Evolutionary conservation across 2,888 invertebrate species (phyloP).

Genomic region (Teleogryllus oceanicus): DNA sequence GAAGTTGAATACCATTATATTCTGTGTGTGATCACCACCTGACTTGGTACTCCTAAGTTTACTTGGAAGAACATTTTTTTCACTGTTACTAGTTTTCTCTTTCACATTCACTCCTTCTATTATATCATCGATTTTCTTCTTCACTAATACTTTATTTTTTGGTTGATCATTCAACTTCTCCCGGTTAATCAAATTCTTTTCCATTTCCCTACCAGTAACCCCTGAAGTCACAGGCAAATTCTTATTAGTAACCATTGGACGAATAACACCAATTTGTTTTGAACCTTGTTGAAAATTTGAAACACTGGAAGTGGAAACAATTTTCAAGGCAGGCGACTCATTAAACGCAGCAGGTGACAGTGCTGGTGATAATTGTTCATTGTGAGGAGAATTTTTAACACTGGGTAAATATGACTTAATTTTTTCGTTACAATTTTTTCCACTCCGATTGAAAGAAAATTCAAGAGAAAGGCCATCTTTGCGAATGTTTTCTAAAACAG

Average conservation of each 20-base stretch:
- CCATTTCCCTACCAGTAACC: conserved; percentile 58
- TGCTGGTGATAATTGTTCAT: conserved; percentile 31
- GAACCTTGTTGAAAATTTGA: conserved; percentile 38
- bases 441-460: conserved; percentile 55
- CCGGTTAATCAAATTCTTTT: conserved; percentile 66
- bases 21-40: neutral
- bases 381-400: conserved; percentile 35
- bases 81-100: conserved; percentile 28
- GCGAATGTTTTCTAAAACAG: conserved; percentile 64
- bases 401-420: conserved; percentile 39
- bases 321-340: neutral
- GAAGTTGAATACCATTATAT: conserved; percentile 68
- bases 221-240: conserved; percentile 24
- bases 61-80: neutral
- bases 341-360: conserved; percentile 23
- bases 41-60: neutral
- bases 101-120: conserved; percentile 32
- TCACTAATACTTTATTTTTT: conserved; percentile 44
- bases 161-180: conserved; percentile 58
- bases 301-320: conserved; percentile 21
- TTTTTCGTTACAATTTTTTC: conserved; percentile 34
- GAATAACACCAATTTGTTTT: conserved; percentile 55
- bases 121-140: conserved; percentile 29
- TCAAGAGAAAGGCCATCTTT: conserved; percentile 65
- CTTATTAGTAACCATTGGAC: conserved; percentile 46